Base-by-base conservation (phyloP, 2,888 invertebrate genomes). In the Acleris holmiana region DNA sequence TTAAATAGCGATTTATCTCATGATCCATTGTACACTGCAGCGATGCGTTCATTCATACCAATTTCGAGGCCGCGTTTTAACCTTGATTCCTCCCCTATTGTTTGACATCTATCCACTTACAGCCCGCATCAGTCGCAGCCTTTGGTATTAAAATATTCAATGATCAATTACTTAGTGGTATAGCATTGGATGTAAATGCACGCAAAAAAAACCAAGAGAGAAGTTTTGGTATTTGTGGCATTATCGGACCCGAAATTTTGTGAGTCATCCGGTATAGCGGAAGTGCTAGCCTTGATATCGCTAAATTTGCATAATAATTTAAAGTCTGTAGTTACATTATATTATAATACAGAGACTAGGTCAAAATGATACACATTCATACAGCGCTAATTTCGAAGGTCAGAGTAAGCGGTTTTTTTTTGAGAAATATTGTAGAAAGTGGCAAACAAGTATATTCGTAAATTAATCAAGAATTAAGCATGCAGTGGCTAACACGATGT, bases 61-160 rank as follows among this genome's bases (percentile, higher is more conserved):
- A 65, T 67, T 67, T 65, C 56, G 68, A 64, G 61, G 67, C 48
- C 65, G 65, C 49, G 54, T 46, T 60, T 59, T 54, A 70, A 65
- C 74, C 76, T 75, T 69, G 69, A 61, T 57, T 68, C 69, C 60
- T 66, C 72, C 72, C 71, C 69, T 72, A 70, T 73, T 71, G 72
- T 65, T 69, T 57, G 66, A 48, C 57, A 69, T 69, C 70, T 71
- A 73, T 71, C 72, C 71, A 70, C 59, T 64, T 44, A 40, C 41
- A 61, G 61, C 76, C 77, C 77, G 73, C 72, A 75, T 77, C 58
- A 47, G 48, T 69, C 55, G 41, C 23, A 29, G 41, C 44, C 18
- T 56, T 57, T 25, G 49, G 48, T 53, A 55, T 54, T 50, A 56
- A 54, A 41, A 48, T 57, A 49, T 50, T 67, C 46, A 59, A 54